A percentile compares a stretch with the other conserved stretches of the same genome.
These are phyloP conservation scores for Catostomus latipinnis DNA, from an alignment of 2,797 vertebrate genomes.

Conservation along the genomic window DNA sequence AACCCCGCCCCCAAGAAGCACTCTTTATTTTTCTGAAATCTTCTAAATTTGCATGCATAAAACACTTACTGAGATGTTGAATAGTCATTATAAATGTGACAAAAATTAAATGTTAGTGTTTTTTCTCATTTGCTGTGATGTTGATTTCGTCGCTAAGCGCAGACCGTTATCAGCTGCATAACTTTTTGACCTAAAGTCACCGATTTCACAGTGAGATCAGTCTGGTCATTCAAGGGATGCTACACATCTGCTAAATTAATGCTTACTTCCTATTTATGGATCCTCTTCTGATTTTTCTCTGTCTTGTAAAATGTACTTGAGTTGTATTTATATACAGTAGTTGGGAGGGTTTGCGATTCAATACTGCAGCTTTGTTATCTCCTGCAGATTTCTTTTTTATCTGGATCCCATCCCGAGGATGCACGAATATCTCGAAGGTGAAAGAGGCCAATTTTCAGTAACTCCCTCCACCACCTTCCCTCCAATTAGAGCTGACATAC, in stretches of 20 bases:
- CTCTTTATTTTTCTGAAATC: background rate
- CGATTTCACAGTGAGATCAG: too few relatives aligned
- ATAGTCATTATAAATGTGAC: slow-evolving; percentile 67
- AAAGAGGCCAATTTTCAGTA: background rate
- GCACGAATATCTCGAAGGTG: slow-evolving; percentile 21
- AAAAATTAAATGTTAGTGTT: too few relatives aligned
- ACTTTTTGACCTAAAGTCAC: too few relatives aligned
- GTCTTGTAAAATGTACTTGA: slow-evolving; percentile 44
- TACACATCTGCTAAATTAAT: too few relatives aligned
- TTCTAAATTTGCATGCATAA: slow-evolving; percentile 39
- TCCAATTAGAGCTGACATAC: slow-evolving; percentile 5
- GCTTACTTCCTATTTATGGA: too few relatives aligned
- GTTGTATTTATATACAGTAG: background rate
- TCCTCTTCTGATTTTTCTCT: background rate
- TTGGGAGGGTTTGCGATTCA: slow-evolving; percentile 68
- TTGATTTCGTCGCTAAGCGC: too few relatives aligned
- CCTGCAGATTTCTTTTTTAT: slow-evolving; percentile 51
- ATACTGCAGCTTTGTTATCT: slow-evolving; percentile 53
- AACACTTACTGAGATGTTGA: slow-evolving; percentile 66
- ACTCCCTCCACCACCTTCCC: background rate
- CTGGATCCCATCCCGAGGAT: slow-evolving; percentile 67
- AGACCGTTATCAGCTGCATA: too few relatives aligned
- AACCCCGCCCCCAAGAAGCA: slow-evolving; percentile 16
- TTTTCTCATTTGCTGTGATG: too few relatives aligned
- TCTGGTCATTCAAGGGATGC: too few relatives aligned